phyloP scores from a whole-genome alignment of 2,888 invertebrate species.

The Sinopyrophorus schimmeli region DNA sequence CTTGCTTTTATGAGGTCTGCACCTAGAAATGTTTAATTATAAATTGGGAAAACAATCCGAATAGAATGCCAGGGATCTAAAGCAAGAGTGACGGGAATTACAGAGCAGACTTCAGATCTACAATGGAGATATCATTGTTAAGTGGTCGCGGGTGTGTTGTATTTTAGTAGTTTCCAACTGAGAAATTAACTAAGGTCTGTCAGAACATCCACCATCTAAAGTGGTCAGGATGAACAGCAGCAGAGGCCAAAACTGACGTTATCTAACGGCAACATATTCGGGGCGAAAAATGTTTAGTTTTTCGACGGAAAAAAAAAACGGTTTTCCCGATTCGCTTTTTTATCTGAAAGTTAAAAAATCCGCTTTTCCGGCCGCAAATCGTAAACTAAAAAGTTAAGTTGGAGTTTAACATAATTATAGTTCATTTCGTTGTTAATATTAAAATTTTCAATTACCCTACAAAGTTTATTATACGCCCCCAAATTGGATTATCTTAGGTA shows the following conservation, averaged over 20 bases:
- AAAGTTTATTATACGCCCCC: conserved; percentile 25
- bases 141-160: conserved; percentile 35
- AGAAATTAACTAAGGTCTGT: conserved; percentile 34
- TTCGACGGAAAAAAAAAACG: neutral
- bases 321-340: neutral
- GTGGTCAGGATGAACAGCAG: no score
- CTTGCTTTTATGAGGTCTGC: no score
- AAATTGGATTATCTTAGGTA: conserved; percentile 5
- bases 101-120: conserved; percentile 27
- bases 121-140: conserved; percentile 29
- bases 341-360: neutral
- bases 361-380: conserved; percentile 25
- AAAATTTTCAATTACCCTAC: conserved; percentile 43
- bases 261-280: neutral
- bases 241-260: conserved; percentile 12
- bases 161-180: conserved; percentile 33
- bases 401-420: conserved; percentile 35
- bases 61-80: conserved; percentile 12
- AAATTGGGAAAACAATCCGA: conserved; percentile 16
- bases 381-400: conserved; percentile 39
- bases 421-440: conserved; percentile 43
- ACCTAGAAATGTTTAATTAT: conserved; percentile 6
- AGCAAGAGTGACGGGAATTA: conserved; percentile 15
- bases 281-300: conserved; percentile 1
- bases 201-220: conserved; percentile 9